These are phyloP conservation scores for Zaprionus obscuricornis DNA, from an alignment of 2,888 invertebrate species.

Conservation along the genomic window DNA sequence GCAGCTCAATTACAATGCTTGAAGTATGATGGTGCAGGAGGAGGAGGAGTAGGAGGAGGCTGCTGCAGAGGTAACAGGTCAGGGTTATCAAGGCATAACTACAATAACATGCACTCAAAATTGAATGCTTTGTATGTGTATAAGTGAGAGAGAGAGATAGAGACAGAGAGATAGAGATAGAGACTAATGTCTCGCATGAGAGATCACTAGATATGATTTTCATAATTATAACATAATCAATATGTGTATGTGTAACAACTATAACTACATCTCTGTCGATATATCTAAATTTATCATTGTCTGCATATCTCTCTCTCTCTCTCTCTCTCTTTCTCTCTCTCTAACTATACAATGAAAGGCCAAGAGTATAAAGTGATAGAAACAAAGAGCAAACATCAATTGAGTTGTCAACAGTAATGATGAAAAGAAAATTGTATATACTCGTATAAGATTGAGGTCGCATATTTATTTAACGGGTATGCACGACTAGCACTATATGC, in stretches of 20 bases:
- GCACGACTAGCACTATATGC: no score
- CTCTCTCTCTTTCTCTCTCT: no score
- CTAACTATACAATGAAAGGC: no score
- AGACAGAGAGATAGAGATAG: no score
- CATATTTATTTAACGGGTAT: no score
- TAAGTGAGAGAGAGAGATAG: no score
- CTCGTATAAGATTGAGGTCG: no score
- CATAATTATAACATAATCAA: constrained; percentile 70
- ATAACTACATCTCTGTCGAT: constrained; percentile 24
- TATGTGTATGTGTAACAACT: constrained; percentile 30
- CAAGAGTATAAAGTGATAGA: no score
- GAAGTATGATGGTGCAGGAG: background rate
- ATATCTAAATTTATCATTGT: constrained; percentile 10
- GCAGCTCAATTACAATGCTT: constrained; percentile 72
- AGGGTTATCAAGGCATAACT: no score
- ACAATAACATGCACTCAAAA: constrained; percentile 34
- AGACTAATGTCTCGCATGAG: constrained; percentile 20
- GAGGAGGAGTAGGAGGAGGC: background rate
- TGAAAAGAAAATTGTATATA: no score
- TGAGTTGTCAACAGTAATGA: constrained; percentile 38
- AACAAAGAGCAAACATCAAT: constrained; percentile 18
- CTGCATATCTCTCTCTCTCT: no score
- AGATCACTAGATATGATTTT: constrained; percentile 44
- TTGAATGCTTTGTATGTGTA: no score
- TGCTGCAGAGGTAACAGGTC: background rate